A percentile compares a stretch with the other conserved stretches of the same genome.
Conservation (phyloP, 1,140 invertebrate species). For the Drosophila asahinai region DNA sequence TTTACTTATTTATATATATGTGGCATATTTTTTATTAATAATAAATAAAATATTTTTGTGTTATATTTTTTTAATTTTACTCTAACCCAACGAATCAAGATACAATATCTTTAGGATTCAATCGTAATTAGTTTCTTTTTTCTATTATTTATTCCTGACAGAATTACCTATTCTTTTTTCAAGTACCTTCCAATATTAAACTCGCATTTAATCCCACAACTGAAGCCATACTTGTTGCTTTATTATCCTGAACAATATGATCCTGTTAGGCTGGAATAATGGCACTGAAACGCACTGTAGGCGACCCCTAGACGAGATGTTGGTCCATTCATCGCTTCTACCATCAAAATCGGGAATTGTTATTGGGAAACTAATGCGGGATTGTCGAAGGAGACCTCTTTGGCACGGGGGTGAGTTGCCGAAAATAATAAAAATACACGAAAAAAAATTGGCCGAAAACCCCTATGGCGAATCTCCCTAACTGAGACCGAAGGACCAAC, state of each 20-base stretch:
- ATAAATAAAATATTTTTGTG: too few species aligned
- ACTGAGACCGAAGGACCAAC: not conserved
- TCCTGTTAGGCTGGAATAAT: not conserved
- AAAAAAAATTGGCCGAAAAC: conserved; percentile 13
- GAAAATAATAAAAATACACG: not conserved
- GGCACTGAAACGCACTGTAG: conserved; percentile 8
- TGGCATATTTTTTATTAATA: too few species aligned
- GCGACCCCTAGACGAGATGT: conserved; percentile 35
- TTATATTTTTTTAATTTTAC: too few species aligned
- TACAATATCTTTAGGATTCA: too few species aligned
- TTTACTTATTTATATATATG: too few species aligned
- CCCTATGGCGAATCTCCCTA: conserved; percentile 40
- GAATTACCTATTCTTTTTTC: too few species aligned
- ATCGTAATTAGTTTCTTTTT: too few species aligned
- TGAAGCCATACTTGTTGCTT: not conserved
- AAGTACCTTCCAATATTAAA: too few species aligned
- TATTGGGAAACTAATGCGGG: conserved; percentile 26
- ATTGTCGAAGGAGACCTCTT: not conserved
- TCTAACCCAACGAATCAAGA: too few species aligned
- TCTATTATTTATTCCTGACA: too few species aligned
- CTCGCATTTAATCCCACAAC: too few species aligned
- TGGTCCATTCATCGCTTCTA: conserved; percentile 15
- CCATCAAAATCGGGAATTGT: conserved; percentile 4
- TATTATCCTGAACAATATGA: not conserved
- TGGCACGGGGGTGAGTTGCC: conserved; percentile 8